Evolutionary conservation across 2,888 invertebrate genomes (phyloP).

Genomic region (Agriopis aurantiaria): DNA sequence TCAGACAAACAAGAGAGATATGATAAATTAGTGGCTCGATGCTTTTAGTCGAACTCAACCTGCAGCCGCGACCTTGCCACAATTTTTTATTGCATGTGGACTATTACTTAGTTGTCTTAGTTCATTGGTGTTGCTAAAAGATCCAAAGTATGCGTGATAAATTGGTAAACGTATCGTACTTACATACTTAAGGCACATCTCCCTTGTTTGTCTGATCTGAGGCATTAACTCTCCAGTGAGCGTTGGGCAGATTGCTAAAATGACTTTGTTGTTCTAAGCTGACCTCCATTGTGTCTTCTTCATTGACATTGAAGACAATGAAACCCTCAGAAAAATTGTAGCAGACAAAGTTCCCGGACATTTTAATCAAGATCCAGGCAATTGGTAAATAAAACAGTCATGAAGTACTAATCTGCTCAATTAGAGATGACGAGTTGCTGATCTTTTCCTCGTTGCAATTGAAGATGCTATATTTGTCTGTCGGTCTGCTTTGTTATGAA

Average conservation of each 20-base stretch:
- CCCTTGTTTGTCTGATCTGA: no score
- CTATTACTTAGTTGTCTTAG: no score
- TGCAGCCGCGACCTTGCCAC: no score
- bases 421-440: slow-evolving; percentile 30
- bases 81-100: no score
- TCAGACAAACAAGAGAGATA: no score
- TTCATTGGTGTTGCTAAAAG: no score
- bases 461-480: neutral
- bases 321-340: slow-evolving; percentile 14
- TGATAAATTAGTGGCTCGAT: no score
- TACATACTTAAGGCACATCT: no score
- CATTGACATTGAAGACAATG: neutral
- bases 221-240: neutral
- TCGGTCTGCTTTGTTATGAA: neutral
- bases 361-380: slow-evolving; percentile 36
- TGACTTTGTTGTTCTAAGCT: neutral
- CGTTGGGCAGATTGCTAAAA: neutral
- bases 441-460: slow-evolving; percentile 11
- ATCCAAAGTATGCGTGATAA: no score
- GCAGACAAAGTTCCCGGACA: slow-evolving; percentile 33
- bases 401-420: slow-evolving; percentile 36
- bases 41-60: no score
- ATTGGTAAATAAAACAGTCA: slow-evolving; percentile 28
- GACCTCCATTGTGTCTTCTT: neutral
- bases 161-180: no score